Evolutionary conservation across 2,888 invertebrate genomes (phyloP), one percentile per base, ranked within the genome.

Genomic region (Luperina nickerlii): DNA sequence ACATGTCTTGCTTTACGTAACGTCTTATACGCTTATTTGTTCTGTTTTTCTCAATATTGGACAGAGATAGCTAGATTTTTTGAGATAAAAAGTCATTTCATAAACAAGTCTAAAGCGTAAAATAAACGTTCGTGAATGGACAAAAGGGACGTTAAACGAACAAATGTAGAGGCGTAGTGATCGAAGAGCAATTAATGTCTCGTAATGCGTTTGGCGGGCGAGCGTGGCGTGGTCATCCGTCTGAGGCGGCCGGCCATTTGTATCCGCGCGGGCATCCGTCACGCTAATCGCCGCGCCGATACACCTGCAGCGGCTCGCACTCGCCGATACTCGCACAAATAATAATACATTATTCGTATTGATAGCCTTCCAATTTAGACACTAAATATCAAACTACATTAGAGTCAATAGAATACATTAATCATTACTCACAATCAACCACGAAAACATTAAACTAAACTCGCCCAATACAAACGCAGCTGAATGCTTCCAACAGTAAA

Each of bases 171-270:
- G 80, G 78, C 80, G 73, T 82, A 81, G 92, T 92, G 92, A 94
- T 94, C 92, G 93, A 93, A 93, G 90, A 92, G 93, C 94, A 94
- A 94, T 95, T 94, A 95, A 94, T 94, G 92, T 93, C 92, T 93
- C 91, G 93, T 94, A 93, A 90, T 93, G 91, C 91, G 91, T 91
- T 90, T 87, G 88, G 87, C 83, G 88, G 86, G 87, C 86, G 89
- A 88, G 84, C 78, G 87, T 81, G 85, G 85, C 90, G 88, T 84
- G 87, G 93, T 93, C 94, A 96, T 96, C 92, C 93, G 93, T 96
- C 95, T 95, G 92, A 84, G 89, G 92, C 92, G 94, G 94, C 93
- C 90, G 91, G 92, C 93, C 93, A 95, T 96, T 96, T 95, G 93
- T 96, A 94, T 94, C 92, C 90, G 91, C 91, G 89, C 91, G 88